Percentiles rank a stretch among this genome's conserved stretches.
phyloP scores from a whole-genome alignment of 2,888 invertebrate genomes.

The Minunthozetes semirufus region DNA sequence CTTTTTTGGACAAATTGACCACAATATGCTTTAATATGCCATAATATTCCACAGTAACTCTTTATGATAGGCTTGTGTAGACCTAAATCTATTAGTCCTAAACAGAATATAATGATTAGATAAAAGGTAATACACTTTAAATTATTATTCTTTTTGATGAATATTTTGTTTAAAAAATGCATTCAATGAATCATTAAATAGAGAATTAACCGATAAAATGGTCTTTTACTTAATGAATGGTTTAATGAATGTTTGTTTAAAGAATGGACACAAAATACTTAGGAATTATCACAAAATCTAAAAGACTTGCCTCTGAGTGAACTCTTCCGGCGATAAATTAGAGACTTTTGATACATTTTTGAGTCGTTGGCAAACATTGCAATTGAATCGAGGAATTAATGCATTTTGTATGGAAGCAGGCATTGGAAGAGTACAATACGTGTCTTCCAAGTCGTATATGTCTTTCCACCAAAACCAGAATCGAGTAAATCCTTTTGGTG shows the following conservation, averaged over 20 bases:
- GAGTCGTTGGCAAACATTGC: conserved; percentile 66
- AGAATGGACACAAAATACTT: not conserved
- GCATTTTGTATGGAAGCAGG: conserved; percentile 45
- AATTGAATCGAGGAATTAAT: conserved; percentile 72
- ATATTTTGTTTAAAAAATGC: too few relatives aligned
- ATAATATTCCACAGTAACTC: too few relatives aligned
- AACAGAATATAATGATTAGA: too few relatives aligned
- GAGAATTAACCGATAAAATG: too few relatives aligned
- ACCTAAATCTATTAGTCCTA: too few relatives aligned
- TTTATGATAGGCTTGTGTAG: too few relatives aligned
- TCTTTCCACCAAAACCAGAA: conserved; percentile 37
- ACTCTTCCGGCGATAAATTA: conserved; percentile 61
- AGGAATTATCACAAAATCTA: not conserved
- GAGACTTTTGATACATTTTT: conserved; percentile 59
- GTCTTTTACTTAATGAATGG: not conserved
- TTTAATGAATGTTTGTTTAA: not conserved
- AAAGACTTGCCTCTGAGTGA: conserved; percentile 60
- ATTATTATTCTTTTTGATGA: too few relatives aligned
- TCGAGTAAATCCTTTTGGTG: conserved; percentile 18
- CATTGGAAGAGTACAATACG: conserved; percentile 19
- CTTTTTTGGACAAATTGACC: too few relatives aligned
- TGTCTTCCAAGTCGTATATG: not conserved
- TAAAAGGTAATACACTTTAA: too few relatives aligned
- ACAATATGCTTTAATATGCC: too few relatives aligned
- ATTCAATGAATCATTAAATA: too few relatives aligned